These are phyloP conservation scores for Grallaria varia DNA, from an alignment of 2,113 vertebrate genomes.

Conservation along the genomic window DNA sequence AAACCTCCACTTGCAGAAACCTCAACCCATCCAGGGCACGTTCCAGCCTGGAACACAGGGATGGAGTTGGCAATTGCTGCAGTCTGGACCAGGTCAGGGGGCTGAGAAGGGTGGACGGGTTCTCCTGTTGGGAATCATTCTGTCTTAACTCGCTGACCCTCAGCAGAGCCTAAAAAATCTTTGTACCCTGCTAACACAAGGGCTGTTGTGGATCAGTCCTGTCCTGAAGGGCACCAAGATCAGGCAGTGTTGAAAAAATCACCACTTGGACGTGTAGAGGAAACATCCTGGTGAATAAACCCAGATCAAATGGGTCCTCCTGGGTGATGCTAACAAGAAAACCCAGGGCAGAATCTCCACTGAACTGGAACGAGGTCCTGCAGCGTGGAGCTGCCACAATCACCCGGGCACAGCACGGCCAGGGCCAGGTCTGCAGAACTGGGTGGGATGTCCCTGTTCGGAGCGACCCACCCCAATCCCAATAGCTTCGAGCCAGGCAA, in stretches of 20 bases:
- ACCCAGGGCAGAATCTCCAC: rapidly evolving
- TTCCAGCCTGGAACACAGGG: background rate
- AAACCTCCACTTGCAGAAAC: background rate
- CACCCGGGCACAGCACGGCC: rapidly evolving
- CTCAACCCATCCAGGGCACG: rapidly evolving
- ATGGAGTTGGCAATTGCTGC: background rate
- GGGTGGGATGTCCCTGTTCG: rapidly evolving
- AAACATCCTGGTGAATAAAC: background rate
- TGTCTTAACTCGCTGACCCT: background rate
- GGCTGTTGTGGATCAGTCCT: background rate
- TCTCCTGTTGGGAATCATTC: background rate
- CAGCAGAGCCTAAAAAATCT: background rate
- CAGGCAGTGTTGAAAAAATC: too few relatives aligned
- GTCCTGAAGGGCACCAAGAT: background rate
- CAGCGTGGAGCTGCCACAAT: background rate
- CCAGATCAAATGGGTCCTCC: background rate
- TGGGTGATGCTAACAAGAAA: background rate
- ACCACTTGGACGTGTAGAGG: rapidly evolving
- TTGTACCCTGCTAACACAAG: rapidly evolving
- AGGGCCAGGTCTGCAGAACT: background rate
- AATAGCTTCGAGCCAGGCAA: background rate
- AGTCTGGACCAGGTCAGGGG: too few relatives aligned
- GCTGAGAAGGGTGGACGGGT: rapidly evolving
- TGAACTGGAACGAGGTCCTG: rapidly evolving
- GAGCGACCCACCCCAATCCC: background rate